phyloP scores from a whole-genome alignment of 1,140 invertebrate species.

The Maconellicoccus hirsutus region DNA sequence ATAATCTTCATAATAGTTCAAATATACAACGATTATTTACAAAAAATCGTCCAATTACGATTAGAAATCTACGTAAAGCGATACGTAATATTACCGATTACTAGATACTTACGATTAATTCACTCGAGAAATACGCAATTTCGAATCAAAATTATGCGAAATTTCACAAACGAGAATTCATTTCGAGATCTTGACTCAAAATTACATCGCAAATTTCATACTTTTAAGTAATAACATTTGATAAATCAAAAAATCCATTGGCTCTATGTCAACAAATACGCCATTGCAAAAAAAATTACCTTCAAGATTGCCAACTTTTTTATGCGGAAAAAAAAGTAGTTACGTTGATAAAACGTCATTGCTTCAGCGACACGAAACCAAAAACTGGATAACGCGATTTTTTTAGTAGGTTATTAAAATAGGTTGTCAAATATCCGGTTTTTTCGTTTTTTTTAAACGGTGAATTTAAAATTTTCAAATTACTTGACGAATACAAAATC shows the following conservation, averaged over 20 bases:
- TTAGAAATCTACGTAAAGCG: too few relatives aligned
- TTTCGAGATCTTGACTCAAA: too few relatives aligned
- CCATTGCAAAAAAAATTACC: neutral
- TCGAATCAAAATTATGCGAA: too few relatives aligned
- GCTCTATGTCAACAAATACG: constrained; percentile 7
- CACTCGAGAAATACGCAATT: too few relatives aligned
- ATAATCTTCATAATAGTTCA: too few relatives aligned
- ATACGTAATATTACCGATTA: too few relatives aligned
- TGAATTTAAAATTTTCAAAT: too few relatives aligned
- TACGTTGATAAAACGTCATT: neutral
- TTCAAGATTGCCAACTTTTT: neutral
- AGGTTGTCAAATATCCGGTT: neutral
- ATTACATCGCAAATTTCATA: neutral
- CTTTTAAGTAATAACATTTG: neutral
- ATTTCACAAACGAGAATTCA: too few relatives aligned
- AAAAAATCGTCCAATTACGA: too few relatives aligned
- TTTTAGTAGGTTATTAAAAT: neutral
- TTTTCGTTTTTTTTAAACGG: neutral
- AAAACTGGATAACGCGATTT: neutral
- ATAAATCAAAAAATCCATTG: neutral
- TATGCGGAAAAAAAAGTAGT: neutral
- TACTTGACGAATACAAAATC: too few relatives aligned
- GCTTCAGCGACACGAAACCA: neutral
- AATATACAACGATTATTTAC: too few relatives aligned
- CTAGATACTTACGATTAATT: too few relatives aligned